Conservation (phyloP, 2,797 vertebrate species). For the Sebastes trivittatus region DNA sequence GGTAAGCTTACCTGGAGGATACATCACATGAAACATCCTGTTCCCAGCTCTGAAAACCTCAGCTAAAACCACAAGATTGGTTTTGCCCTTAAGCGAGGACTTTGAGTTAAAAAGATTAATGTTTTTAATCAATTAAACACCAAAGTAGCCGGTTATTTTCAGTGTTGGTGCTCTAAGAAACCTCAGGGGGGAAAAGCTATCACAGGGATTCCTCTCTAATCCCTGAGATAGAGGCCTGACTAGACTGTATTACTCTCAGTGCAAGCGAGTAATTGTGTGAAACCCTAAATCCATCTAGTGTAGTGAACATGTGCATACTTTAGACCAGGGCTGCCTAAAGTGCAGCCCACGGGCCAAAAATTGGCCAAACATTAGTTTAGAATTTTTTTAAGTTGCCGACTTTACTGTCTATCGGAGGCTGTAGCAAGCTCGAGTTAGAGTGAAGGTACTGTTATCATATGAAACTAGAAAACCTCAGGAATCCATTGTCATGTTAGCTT, state of each 20-base stretch:
- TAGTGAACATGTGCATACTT: not conserved
- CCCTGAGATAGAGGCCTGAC: not conserved
- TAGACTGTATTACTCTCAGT: not conserved
- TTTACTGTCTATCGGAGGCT: too few species aligned
- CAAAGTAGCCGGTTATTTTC: constrained; percentile 19
- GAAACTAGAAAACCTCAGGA: too few species aligned
- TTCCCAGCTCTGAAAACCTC: constrained; percentile 7
- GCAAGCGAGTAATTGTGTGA: not conserved
- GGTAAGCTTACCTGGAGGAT: constrained; percentile 59
- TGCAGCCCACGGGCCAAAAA: too few species aligned
- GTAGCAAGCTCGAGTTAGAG: too few species aligned
- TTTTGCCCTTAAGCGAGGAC: not conserved
- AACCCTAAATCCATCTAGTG: constrained; percentile 22
- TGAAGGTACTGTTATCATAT: too few species aligned
- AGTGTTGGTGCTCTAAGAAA: not conserved
- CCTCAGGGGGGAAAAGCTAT: not conserved
- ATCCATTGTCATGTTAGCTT: too few species aligned
- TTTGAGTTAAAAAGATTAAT: constrained; percentile 3
- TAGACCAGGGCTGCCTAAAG: not conserved
- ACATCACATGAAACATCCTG: not conserved
- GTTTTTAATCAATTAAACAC: constrained; percentile 6
- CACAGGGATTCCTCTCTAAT: constrained; percentile 21
- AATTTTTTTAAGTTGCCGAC: too few species aligned
- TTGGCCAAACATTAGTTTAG: too few species aligned
- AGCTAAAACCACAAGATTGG: not conserved